These are phyloP conservation scores for Coregonus clupeaformis DNA, from an alignment of 2,113 vertebrate species.

Conservation along the genomic window DNA sequence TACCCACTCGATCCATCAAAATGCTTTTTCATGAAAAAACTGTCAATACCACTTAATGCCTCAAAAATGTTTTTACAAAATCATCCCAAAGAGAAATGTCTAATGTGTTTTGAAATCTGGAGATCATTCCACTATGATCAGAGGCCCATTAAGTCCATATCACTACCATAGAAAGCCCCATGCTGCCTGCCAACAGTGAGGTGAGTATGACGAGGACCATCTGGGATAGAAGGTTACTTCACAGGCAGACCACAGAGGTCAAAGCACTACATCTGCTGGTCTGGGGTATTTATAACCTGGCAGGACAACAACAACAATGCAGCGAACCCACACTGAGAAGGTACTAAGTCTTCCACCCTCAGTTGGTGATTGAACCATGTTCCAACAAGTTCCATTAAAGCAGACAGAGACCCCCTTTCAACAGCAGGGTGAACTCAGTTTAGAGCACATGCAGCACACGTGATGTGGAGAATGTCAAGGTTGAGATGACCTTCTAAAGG, in stretches of 20 bases:
- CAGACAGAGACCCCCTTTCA: constrained; percentile 4
- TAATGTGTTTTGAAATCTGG: too few relatives aligned
- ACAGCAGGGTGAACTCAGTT: neutral
- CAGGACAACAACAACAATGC: constrained; percentile 49
- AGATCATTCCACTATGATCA: too few relatives aligned
- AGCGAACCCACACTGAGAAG: constrained; percentile 15
- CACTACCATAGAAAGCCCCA: too few relatives aligned
- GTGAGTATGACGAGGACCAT: constrained; percentile 27
- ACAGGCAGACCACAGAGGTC: constrained; percentile 47
- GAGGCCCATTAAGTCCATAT: too few relatives aligned
- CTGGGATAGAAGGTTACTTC: constrained; percentile 44
- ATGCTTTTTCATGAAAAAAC: too few relatives aligned
- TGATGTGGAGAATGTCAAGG: neutral
- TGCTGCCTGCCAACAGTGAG: constrained; percentile 18
- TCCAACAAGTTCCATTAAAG: constrained; percentile 34
- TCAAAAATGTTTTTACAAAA: too few relatives aligned
- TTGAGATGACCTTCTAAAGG: neutral
- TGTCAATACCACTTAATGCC: too few relatives aligned
- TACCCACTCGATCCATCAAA: too few relatives aligned
- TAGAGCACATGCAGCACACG: constrained; percentile 10
- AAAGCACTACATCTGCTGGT: constrained; percentile 30
- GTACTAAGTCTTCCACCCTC: neutral
- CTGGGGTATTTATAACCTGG: constrained; percentile 52
- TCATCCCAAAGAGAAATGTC: too few relatives aligned
- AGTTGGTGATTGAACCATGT: constrained; percentile 34